Base-by-base conservation (phyloP, 2,113 vertebrate genomes). In the Heloderma charlesbogerti region DNA sequence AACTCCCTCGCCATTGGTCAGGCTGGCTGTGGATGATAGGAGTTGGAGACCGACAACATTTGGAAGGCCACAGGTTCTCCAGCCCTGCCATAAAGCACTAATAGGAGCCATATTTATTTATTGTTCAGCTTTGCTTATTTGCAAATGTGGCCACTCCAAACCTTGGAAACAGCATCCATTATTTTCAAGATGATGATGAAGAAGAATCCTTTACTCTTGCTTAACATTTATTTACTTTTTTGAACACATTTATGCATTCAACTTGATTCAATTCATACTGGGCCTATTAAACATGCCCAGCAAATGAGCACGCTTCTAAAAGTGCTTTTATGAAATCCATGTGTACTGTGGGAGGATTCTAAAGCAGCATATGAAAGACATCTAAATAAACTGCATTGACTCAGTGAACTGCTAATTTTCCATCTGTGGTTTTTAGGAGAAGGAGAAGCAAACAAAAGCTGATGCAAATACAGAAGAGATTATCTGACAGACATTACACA, bases 371-470 rank as follows among this genome's bases (percentile, higher is more conserved):
- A 91, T 67, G 20, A 86, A 87, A 91, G 51, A 78, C 0, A 27
- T 10, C 71, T 84, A 87, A 84, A 10, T 2, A 80, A 87, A 16
- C 48, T 75, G 3, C 25, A 84, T 34, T 69, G 60, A 89, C 10
- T 25, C 51, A 89, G 0, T 66, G n/a, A 37, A 94, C 84, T 25
- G 54, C 5, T 40, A 75, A 66, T 48, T 92, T 91, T 88, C 54
- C 45, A 88, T 79, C 0, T 0, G 4, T 66, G 51, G 89, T 90
- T 63, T 89, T 83, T 80, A 37, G 60, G 88, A 92, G 1, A 1
- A 15, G 1, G 2, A 82, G 22, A 78, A 88, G 87, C 81, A 89
- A 92, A 88, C 27, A 27, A 88, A 84, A 0, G n/a, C 54, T 67
- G 0, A 43, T 20, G 83, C 51, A 91, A 88, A 92, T 87, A 22